A percentile compares a stretch with the other conserved stretches of the same genome.
Evolutionary conservation across 2,797 vertebrate species (phyloP).

Genomic region (Platyrinchus mystaceus): DNA sequence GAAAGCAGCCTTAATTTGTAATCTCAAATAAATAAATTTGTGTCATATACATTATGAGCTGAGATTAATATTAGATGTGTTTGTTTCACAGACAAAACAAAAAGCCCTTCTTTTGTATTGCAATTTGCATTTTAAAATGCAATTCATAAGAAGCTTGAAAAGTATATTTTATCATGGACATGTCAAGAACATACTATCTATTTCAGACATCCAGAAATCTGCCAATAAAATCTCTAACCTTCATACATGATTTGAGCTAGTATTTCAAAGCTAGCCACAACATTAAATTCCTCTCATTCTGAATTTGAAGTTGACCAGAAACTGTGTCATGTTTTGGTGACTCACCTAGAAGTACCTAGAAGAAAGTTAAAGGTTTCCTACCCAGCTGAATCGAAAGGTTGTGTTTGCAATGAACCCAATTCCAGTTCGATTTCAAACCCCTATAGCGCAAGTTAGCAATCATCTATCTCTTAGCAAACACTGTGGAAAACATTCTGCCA

Average conservation of each 20-base stretch:
- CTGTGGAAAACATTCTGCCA: background rate
- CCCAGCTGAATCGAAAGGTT: background rate
- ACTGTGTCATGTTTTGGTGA: background rate
- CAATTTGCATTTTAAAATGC: background rate
- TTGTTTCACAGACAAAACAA: background rate
- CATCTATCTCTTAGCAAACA: background rate
- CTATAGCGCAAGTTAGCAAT: background rate
- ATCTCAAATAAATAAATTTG: background rate
- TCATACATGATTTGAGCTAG: background rate
- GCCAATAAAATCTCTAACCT: background rate
- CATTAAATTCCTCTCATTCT: background rate
- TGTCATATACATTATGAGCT: background rate
- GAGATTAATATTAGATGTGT: background rate
- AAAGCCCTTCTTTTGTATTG: background rate
- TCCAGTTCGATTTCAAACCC: background rate
- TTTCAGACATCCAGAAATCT: background rate
- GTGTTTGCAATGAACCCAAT: background rate
- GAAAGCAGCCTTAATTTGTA: background rate
- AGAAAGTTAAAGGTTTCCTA: background rate
- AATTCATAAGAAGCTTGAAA: background rate
- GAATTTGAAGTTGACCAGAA: conserved; percentile 16
- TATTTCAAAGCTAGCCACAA: background rate
- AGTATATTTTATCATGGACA: background rate
- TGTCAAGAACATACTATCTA: background rate
- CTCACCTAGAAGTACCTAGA: conserved; percentile 13